Percentiles rank a stretch among this genome's conserved stretches.
phyloP scores from a whole-genome alignment of 2,888 invertebrate genomes.

The Colostygia pectinataria region DNA sequence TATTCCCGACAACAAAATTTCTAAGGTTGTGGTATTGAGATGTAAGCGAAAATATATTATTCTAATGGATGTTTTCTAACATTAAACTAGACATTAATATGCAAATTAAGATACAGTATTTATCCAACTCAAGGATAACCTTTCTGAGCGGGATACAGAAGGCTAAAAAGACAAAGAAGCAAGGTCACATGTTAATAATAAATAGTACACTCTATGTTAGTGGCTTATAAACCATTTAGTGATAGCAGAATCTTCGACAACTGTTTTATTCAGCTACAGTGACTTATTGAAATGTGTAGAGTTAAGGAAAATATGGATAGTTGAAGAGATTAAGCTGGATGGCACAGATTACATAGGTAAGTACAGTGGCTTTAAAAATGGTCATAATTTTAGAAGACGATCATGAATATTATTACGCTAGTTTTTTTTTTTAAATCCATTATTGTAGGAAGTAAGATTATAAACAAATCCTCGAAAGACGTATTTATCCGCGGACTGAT shows the following conservation, averaged over 20 bases:
- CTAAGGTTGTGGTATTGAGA: too few relatives aligned
- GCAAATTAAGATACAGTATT: slow-evolving; percentile 6
- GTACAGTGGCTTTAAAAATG: too few relatives aligned
- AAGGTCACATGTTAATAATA: slow-evolving; percentile 18
- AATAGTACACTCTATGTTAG: slow-evolving; percentile 9
- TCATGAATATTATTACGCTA: too few relatives aligned
- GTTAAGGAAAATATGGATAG: slow-evolving; percentile 12
- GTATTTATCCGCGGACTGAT: too few relatives aligned
- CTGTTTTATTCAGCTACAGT: slow-evolving; percentile 9
- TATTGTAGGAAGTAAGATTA: too few relatives aligned
- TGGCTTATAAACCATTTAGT: slow-evolving; percentile 2
- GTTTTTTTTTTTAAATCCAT: too few relatives aligned
- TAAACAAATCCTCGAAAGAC: too few relatives aligned
- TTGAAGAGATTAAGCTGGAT: slow-evolving; percentile 1
- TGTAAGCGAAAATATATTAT: too few relatives aligned
- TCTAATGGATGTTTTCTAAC: too few relatives aligned
- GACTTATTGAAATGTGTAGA: slow-evolving; percentile 15
- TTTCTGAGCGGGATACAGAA: slow-evolving; percentile 11
- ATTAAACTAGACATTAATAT: slow-evolving; percentile 5
- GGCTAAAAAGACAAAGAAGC: slow-evolving; percentile 15
- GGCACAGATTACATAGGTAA: too few relatives aligned
- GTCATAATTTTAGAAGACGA: too few relatives aligned
- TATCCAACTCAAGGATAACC: slow-evolving; percentile 19
- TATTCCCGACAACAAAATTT: too few relatives aligned
- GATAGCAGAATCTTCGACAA: slow-evolving; percentile 8